Evolutionary conservation across 2,797 vertebrate species (phyloP), one percentile per base, ranked within the genome.

Genomic region (Microctenopoma lineatum): DNA sequence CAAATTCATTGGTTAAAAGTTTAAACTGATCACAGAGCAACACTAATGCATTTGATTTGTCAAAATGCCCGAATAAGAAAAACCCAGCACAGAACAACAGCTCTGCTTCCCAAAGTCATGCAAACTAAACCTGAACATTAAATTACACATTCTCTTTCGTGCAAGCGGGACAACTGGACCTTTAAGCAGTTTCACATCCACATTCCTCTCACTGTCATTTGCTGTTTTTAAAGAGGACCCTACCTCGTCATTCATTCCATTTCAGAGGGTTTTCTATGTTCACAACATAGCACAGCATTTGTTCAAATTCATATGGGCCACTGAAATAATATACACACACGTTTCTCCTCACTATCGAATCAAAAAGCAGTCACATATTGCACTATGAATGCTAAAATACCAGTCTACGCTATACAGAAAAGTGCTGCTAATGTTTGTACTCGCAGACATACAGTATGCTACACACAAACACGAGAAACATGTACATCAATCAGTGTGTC

Each of bases 311-410:
- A 47, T 3, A 36, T 4, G 48, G 70, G 51, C 27, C 73, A 70
- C 27, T 26, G 52, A 50, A 45, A 66, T 5, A 53, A 68, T 68
- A 73, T 38, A 58, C 76, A 73, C 70, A 73, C 68, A 44, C 41
- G 46, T 52, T 57, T 47, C 38, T 67, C 0, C 12, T 59, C 25
- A 57, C 68, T 75, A 75, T 80, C 53, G 65, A 87, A 84, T 86
- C 74, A 85, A 79, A 64, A 84, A 66, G 68, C 71, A 55, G 75
- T 90, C 84, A 93, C 87, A 75, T 90, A 94, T 93, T 93, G 92
- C 94, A 94, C 91, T 83, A 85, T 88, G 83, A 87, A 88, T 90
- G 87, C 86, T 88, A 86, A 84, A 75, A 88, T 77, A 84, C 72
- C 77, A 84, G 53, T 73, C 83, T 86, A 91, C 75, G 69, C 75